Evolutionary conservation across 2,113 vertebrate genomes (phyloP).

Genomic region (Oreochromis tanganicae): DNA sequence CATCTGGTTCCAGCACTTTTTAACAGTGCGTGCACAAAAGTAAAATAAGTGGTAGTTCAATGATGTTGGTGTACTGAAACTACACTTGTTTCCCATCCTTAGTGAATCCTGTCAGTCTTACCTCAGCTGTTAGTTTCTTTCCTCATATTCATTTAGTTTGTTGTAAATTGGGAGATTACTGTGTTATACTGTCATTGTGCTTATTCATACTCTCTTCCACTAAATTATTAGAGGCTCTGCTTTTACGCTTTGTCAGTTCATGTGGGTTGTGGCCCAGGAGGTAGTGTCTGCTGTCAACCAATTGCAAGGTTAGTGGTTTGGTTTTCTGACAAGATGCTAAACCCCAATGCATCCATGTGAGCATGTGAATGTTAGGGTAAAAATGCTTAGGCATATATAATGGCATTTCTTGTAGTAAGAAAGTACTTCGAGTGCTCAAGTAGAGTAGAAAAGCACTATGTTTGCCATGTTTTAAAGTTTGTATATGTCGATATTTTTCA

Average conservation of each 20-base stretch:
- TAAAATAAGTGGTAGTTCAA: background rate
- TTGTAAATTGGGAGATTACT: background rate
- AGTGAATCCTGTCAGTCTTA: background rate
- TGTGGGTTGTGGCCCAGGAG: background rate
- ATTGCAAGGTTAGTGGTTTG: background rate
- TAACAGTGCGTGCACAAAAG: background rate
- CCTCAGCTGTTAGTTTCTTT: background rate
- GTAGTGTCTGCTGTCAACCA: accelerated
- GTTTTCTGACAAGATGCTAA: background rate
- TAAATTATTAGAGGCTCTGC: background rate
- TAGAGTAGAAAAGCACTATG: background rate
- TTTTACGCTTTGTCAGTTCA: background rate
- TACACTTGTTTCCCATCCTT: background rate
- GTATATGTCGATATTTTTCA: background rate
- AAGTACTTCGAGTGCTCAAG: background rate
- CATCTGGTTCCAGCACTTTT: background rate
- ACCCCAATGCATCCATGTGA: background rate
- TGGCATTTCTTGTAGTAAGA: background rate
- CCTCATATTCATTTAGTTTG: background rate
- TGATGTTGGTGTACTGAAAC: background rate
- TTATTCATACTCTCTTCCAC: background rate
- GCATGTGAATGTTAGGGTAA: accelerated
- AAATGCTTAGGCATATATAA: background rate
- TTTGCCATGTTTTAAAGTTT: background rate
- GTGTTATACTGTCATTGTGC: background rate